phyloP scores from a whole-genome alignment of 2,113 vertebrate genomes.

The Potamarius usumacintae region DNA sequence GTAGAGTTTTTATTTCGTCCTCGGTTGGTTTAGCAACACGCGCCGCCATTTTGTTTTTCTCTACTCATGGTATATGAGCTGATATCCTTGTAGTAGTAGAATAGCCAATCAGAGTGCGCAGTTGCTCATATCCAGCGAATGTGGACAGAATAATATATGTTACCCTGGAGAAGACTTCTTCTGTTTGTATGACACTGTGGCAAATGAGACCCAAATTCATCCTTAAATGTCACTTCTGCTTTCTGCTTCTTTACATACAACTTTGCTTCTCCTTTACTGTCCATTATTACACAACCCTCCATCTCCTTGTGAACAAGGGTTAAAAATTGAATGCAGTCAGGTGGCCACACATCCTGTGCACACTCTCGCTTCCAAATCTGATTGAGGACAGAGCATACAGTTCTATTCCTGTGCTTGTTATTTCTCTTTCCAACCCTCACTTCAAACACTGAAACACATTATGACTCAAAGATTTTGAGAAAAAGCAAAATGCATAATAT shows the following conservation, averaged over 20 bases:
- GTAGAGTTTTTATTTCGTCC: too few relatives aligned
- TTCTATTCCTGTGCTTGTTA: conserved; percentile 6
- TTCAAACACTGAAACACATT: background rate
- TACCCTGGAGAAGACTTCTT: background rate
- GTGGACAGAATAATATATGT: background rate
- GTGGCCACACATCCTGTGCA: background rate
- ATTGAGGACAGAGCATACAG: background rate
- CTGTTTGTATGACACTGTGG: background rate
- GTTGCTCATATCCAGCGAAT: too few relatives aligned
- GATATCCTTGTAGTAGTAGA: too few relatives aligned
- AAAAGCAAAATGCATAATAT: background rate
- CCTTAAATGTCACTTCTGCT: background rate
- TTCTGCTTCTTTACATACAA: background rate
- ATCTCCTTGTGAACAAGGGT: background rate
- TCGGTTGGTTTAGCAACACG: too few relatives aligned
- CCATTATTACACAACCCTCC: background rate
- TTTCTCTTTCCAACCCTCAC: background rate
- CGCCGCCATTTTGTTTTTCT: too few relatives aligned
- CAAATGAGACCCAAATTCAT: background rate
- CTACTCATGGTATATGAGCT: too few relatives aligned
- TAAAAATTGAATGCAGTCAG: conserved; percentile 4
- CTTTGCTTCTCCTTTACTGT: background rate
- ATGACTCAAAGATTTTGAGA: background rate
- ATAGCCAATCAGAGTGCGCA: too few relatives aligned
- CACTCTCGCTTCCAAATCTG: background rate